Percentiles rank a stretch among this genome's conserved stretches.
phyloP scores from a whole-genome alignment of 1,140 invertebrate genomes.

The Trissolcus basalis region DNA sequence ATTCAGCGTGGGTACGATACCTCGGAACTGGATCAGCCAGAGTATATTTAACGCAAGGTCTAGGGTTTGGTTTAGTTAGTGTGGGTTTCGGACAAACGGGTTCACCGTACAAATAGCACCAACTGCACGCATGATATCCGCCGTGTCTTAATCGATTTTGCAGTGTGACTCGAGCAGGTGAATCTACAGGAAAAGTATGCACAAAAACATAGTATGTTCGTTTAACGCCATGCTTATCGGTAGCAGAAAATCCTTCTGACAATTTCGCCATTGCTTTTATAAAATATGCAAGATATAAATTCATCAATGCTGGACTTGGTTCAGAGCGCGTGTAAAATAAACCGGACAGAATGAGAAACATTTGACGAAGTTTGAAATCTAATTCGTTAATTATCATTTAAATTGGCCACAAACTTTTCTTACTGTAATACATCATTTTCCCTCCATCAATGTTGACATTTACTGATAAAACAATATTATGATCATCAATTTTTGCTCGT shows the following conservation, averaged over 20 bases:
- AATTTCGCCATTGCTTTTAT: slow-evolving; percentile 39
- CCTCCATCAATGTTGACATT: slow-evolving; percentile 41
- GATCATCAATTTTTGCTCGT: background rate
- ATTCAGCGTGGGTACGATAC: slow-evolving; percentile 1
- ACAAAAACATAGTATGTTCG: slow-evolving; percentile 20
- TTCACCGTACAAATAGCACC: slow-evolving; percentile 43
- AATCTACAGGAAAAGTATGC: slow-evolving; percentile 37
- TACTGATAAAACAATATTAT: slow-evolving; percentile 24
- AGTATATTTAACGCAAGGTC: too few species aligned
- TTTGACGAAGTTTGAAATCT: slow-evolving; percentile 20
- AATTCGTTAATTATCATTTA: slow-evolving; percentile 43
- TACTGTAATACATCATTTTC: slow-evolving; percentile 25
- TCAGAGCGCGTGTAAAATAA: too few species aligned
- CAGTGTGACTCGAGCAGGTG: slow-evolving; percentile 41
- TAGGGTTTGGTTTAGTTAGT: too few species aligned
- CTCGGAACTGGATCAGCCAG: too few species aligned
- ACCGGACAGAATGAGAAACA: slow-evolving; percentile 18
- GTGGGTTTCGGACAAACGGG: too few species aligned
- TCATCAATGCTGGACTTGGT: too few species aligned
- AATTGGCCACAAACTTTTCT: slow-evolving; percentile 40
- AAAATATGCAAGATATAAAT: too few species aligned
- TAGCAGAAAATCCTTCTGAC: slow-evolving; percentile 30
- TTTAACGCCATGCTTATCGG: slow-evolving; percentile 8
- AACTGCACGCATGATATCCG: slow-evolving; percentile 41
- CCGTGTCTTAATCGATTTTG: slow-evolving; percentile 51